Conservation (phyloP, 2,797 vertebrate species). For the Sebastes dallii region DNA sequence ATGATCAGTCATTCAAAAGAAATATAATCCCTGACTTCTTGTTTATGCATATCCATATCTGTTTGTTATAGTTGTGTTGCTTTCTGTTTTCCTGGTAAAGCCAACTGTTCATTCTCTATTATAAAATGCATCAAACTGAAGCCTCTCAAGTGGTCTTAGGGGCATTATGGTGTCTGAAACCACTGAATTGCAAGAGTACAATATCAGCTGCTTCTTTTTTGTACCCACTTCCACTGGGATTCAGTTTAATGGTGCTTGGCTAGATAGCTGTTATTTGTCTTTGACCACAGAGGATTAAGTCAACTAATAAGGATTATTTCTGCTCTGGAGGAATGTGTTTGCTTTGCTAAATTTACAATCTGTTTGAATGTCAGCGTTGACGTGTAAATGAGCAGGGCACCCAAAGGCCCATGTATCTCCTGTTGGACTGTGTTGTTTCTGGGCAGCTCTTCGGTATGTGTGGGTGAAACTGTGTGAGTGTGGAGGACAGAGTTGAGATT, state of each 20-base stretch:
- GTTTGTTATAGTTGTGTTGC: background rate
- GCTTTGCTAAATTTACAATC: conserved; percentile 1
- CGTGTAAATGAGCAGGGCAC: conserved; percentile 1
- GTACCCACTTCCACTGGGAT: background rate
- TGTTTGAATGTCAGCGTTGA: background rate
- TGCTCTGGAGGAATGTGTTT: background rate
- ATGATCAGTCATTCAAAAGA: background rate
- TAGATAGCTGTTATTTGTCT: background rate
- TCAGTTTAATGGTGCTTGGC: background rate
- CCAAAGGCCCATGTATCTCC: background rate
- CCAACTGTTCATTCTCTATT: background rate
- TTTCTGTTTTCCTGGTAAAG: background rate
- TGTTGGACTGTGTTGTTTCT: background rate
- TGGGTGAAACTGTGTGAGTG: conserved; percentile 18
- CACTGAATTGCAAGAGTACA: background rate
- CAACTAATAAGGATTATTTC: background rate
- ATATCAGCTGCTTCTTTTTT: background rate
- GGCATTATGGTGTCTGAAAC: background rate
- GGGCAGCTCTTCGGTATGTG: background rate
- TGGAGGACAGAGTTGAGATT: background rate
- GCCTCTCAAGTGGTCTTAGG: background rate
- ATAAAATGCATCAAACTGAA: background rate
- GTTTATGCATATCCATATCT: background rate
- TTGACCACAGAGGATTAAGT: background rate
- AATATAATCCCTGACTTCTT: background rate